A percentile compares a stretch with the other conserved stretches of the same genome.
These are phyloP conservation scores for Caenorhabditis afra DNA, from an alignment of 2,888 invertebrate species.

Conservation along the genomic window DNA sequence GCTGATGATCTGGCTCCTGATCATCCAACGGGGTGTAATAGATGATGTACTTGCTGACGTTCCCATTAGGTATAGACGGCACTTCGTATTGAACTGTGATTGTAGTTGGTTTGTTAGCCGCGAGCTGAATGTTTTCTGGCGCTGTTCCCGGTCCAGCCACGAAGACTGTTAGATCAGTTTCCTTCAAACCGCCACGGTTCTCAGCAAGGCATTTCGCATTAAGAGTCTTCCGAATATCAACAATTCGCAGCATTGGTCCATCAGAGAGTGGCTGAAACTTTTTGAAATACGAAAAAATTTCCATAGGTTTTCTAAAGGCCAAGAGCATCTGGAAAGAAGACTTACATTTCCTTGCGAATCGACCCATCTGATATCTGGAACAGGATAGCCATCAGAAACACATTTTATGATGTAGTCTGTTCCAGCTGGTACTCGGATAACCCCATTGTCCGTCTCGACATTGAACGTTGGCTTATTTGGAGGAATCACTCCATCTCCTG, in stretches of 20 bases:
- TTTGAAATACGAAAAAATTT: too few species aligned
- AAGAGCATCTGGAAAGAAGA: background rate
- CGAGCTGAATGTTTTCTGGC: conserved; percentile 76
- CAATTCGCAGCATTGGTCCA: conserved; percentile 70
- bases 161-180: conserved; percentile 74
- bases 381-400: conserved; percentile 75
- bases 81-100: conserved; percentile 77
- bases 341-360: conserved; percentile 77
- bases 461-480: conserved; percentile 77
- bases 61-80: conserved; percentile 78
- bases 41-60: conserved; percentile 78
- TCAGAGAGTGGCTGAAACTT: conserved; percentile 74
- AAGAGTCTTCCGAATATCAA: conserved; percentile 73
- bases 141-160: conserved; percentile 79
- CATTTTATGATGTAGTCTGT: conserved; percentile 73
- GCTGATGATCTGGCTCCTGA: conserved; percentile 75
- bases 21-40: conserved; percentile 80
- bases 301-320: too few species aligned
- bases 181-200: conserved; percentile 75
- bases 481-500: conserved; percentile 79
- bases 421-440: conserved; percentile 77
- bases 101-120: conserved; percentile 76
- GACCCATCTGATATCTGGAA: conserved; percentile 78
- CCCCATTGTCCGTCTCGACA: conserved; percentile 74
- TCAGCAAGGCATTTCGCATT: conserved; percentile 76